Percentiles rank a stretch among this genome's conserved stretches.
These are phyloP conservation scores for Labia minor DNA, from an alignment of 2,888 invertebrate species.

Conservation along the genomic window DNA sequence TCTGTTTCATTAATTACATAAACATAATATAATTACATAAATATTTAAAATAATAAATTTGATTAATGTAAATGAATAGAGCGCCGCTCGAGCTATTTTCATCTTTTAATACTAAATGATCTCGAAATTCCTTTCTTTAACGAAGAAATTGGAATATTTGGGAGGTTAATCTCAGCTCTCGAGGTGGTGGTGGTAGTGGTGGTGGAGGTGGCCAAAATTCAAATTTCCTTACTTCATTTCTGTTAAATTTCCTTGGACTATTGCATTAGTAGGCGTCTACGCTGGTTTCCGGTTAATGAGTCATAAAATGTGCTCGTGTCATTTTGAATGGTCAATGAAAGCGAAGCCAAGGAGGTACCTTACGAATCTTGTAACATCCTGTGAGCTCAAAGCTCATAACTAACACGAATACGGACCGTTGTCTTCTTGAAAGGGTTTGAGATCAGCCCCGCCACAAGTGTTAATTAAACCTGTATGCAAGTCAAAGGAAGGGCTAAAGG, in stretches of 20 bases:
- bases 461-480: constrained; percentile 23
- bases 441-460: constrained; percentile 21
- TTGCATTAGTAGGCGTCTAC: not conserved
- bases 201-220: not conserved
- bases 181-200: too few relatives aligned
- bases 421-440: constrained; percentile 18
- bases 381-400: not conserved
- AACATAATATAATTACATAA: too few relatives aligned
- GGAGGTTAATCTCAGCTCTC: not conserved
- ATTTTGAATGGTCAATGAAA: not conserved
- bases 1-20: too few relatives aligned
- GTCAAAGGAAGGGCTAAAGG: constrained; percentile 15
- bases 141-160: too few relatives aligned
- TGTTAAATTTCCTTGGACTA: not conserved
- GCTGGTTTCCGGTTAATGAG: not conserved
- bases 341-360: not conserved
- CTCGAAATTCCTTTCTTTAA: too few relatives aligned
- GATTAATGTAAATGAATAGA: too few relatives aligned
- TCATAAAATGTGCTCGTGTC: not conserved
- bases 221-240: not conserved
- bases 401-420: constrained; percentile 15
- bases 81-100: too few relatives aligned
- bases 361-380: not conserved
- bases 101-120: too few relatives aligned
- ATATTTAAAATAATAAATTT: too few relatives aligned